These are phyloP conservation scores for Cyprinella venusta DNA, from an alignment of 2,797 vertebrate genomes.

Conservation along the genomic window DNA sequence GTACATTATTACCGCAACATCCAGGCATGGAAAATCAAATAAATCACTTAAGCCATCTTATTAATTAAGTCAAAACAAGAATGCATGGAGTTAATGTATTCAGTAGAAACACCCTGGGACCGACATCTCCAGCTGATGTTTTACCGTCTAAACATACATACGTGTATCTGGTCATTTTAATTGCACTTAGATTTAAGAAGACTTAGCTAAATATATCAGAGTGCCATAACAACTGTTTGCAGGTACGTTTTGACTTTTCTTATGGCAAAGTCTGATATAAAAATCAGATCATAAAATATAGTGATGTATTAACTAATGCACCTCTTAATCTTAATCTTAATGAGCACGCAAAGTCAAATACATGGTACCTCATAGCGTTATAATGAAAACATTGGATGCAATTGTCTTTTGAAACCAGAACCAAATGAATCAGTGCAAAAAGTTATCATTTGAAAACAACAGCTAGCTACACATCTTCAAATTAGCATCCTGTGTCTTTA, in stretches of 20 bases:
- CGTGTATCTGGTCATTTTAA: conserved; percentile 73
- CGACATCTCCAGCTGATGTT: conserved; percentile 70
- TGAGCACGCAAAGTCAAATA: background rate
- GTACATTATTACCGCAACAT: conserved; percentile 78
- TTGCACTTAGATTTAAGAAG: no score
- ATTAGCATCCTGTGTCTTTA: conserved; percentile 52
- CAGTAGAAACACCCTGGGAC: conserved; percentile 76
- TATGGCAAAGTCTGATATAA: background rate
- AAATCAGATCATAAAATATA: conserved; percentile 9
- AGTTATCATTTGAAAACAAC: background rate
- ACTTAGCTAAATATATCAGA: no score
- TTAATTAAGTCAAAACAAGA: conserved; percentile 86
- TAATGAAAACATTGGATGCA: background rate
- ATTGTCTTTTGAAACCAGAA: conserved; percentile 13
- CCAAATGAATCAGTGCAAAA: background rate
- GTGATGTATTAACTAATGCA: background rate
- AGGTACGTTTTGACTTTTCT: background rate
- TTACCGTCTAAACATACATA: conserved; percentile 74
- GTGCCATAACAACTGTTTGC: conserved; percentile 6
- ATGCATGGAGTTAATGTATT: conserved; percentile 77
- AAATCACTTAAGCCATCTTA: conserved; percentile 82
- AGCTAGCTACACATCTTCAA: conserved; percentile 10
- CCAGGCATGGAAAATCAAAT: conserved; percentile 79
- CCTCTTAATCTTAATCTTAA: conserved; percentile 11
- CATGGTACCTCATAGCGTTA: background rate